Evolutionary conservation across 2,113 vertebrate species (phyloP), one percentile per base, ranked within the genome.

Genomic region (Trachemys scripta): DNA sequence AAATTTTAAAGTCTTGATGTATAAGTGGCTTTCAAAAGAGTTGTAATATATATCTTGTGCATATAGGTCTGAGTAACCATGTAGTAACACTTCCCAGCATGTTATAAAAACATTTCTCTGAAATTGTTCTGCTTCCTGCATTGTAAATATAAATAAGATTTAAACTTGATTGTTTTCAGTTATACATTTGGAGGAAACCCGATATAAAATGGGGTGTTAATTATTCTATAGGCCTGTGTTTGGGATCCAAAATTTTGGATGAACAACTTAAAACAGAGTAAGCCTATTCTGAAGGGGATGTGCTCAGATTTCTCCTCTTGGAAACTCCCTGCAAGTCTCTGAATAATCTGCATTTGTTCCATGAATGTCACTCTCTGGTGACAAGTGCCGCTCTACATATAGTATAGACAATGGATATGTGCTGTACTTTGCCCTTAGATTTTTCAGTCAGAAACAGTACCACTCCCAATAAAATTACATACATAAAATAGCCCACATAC

Each of bases 121-220:
- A 90, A 78, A 78, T 90, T 91, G 91, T 93, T 94, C 38, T 95
- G 62, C 92, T 92, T 92, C 65, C 50, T 88, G 75, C 75, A 83
- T 91, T 38, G 85, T 94, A 50, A 94, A 93, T 81, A 54, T 4
- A 90, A 56, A 13, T 59, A 79, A 92, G 17, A 79, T 81, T 90
- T 91, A 54, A 92, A 90, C 10, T 22, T 54, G 87, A 20, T 91
- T 94, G n/a, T 51, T 93, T 49, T 53, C 38, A 57, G 56, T 45
- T 27, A 47, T 27, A 17, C 56, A 27, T 54, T 47, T 57, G 53
- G 45, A 49, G 29, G 27, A 87, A 78, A 57, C 27, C 20, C n/a
- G 45, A 20, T 42, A 76, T 75, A 45, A 42, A 75, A 35, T 56
- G 24, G 29, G 38, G 6, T 35, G 56, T 45, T 78, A 5, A 50